phyloP scores from a whole-genome alignment of 2,888 invertebrate species.

The Agrochola circellaris region DNA sequence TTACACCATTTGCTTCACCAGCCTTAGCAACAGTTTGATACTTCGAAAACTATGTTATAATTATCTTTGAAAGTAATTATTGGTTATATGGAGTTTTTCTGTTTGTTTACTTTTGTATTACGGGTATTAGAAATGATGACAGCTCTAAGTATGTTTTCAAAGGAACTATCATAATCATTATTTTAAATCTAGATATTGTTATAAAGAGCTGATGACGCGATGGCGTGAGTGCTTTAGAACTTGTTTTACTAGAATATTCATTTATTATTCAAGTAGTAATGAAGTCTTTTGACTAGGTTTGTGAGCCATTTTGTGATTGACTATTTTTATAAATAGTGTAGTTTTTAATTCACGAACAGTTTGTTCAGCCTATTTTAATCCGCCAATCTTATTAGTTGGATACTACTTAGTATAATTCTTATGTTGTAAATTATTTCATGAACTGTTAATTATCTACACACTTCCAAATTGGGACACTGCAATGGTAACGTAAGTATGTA shows the following conservation, averaged over 20 bases:
- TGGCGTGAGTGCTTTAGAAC: conserved; percentile 11
- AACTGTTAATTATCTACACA: too few relatives aligned
- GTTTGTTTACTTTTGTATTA: conserved; percentile 18
- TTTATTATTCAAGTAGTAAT: neutral
- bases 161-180: conserved; percentile 18
- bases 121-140: conserved; percentile 13
- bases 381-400: neutral
- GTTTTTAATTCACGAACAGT: neutral
- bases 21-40: conserved; percentile 28
- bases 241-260: conserved; percentile 13
- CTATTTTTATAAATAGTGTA: neutral
- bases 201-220: conserved; percentile 22
- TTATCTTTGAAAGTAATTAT: conserved; percentile 54
- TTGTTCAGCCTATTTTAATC: neutral
- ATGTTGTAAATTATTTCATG: too few relatives aligned
- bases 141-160: conserved; percentile 15
- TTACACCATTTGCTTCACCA: neutral
- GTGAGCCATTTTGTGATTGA: neutral
- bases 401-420: too few relatives aligned
- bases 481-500: too few relatives aligned
- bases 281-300: neutral
- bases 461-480: too few relatives aligned
- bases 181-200: conserved; percentile 20
- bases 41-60: conserved; percentile 46
- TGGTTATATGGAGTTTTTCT: conserved; percentile 36